Base-by-base conservation (phyloP, 2,113 vertebrate genomes). In the Dromiciops gliroides region DNA sequence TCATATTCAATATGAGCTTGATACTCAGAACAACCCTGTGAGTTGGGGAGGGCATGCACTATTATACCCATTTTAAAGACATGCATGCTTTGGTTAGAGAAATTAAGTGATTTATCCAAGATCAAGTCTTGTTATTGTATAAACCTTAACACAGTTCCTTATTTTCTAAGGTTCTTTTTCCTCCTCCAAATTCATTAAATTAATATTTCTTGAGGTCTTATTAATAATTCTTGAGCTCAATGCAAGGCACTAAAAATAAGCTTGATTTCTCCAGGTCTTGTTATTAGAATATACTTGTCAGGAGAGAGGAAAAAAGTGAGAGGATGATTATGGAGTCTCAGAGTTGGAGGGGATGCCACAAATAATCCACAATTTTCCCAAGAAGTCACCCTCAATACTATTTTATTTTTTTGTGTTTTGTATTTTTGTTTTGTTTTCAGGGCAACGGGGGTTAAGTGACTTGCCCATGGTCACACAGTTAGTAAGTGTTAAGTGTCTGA, bases 251-350 rank as follows among this genome's bases (percentile, higher is more conserved):
- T 37, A 67, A 44, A 92, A 48, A 89, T 67, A 48, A 89, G 26
- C 90, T 89, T 93, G 8, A 89, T 94, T 94, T 92, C 91, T 95
- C 56, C 52, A 89, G 48, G 50, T 95, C 75, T 92, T 90, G 93
- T 92, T 91, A 49, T 92, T 92, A 51, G 75, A 94, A 83, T 83
- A 16, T 83, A 44, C 37, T 44, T 83, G 16, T 83, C 37, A 44
- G 6, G 14, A n/a, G 67, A 83, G 37, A 83, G 67, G 37, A 4
- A 44, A n/a, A 31, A 83, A n/a, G 6, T n/a, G 19, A 44, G 19
- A n/a, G 37, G n/a, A 25, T 75, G 60, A 75, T 75, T n/a, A 75
- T 75, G 60, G 60, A n/a, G 6, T 14, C 37, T 75, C 31, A n/a
- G 37, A n/a, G 37, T 6, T 75, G 60, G 37, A 75, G 60, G 16